Percentiles rank a stretch among this genome's conserved stretches.
Evolutionary conservation across 2,888 invertebrate species (phyloP).

Genomic region (Agonopterix heracliana): DNA sequence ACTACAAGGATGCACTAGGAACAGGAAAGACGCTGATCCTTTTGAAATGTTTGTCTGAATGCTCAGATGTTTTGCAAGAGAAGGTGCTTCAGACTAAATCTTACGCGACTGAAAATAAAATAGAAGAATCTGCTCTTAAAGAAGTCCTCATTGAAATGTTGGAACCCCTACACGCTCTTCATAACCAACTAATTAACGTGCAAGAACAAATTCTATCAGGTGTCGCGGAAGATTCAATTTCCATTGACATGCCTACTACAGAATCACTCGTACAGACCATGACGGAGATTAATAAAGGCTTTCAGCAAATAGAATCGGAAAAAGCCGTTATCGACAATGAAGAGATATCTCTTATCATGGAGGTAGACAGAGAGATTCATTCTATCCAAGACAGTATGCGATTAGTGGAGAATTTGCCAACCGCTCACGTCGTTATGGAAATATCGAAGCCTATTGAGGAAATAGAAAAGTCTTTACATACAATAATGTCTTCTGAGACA

Average conservation of each 20-base stretch:
- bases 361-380: slow-evolving; percentile 52
- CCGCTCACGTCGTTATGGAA: slow-evolving; percentile 29
- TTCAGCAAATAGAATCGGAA: slow-evolving; percentile 40
- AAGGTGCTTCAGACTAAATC: slow-evolving; percentile 19
- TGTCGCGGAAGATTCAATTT: slow-evolving; percentile 40
- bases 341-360: slow-evolving; percentile 41
- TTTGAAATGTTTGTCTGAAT: slow-evolving; percentile 54
- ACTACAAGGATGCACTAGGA: slow-evolving; percentile 43
- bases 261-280: slow-evolving; percentile 53
- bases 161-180: slow-evolving; percentile 46
- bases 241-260: slow-evolving; percentile 43
- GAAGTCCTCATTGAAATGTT: slow-evolving; percentile 43
- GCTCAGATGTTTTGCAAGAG: slow-evolving; percentile 41
- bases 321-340: slow-evolving; percentile 28
- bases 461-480: slow-evolving; percentile 41
- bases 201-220: slow-evolving; percentile 48
- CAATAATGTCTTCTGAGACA: slow-evolving; percentile 30
- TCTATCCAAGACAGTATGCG: slow-evolving; percentile 47
- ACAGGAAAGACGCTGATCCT: slow-evolving; percentile 48
- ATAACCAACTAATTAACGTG: slow-evolving; percentile 42
- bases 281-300: slow-evolving; percentile 51
- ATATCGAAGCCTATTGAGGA: slow-evolving; percentile 41
- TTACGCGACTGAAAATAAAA: slow-evolving; percentile 24
- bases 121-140: slow-evolving; percentile 34
- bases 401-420: slow-evolving; percentile 37